Evolutionary conservation across 2,113 vertebrate species (phyloP).

Genomic region (pig (Sus scrofa)): DNA sequence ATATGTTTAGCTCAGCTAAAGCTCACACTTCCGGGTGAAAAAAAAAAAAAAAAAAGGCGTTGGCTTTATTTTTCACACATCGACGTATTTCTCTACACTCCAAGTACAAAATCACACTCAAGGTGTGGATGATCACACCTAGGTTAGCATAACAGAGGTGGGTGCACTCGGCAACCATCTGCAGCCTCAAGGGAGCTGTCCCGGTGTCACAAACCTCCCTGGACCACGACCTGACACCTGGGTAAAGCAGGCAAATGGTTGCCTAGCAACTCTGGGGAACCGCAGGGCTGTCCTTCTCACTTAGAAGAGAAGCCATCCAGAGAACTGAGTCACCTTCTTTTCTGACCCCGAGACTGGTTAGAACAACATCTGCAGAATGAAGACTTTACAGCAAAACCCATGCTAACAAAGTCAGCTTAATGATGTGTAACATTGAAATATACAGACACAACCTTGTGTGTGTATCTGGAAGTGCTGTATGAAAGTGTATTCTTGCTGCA

Average conservation of each 20-base stretch:
- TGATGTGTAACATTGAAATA: accelerated
- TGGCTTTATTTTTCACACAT: conserved; percentile 44
- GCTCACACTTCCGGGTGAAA: neutral
- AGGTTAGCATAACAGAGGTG: neutral
- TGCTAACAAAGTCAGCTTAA: neutral
- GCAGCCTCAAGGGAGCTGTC: neutral
- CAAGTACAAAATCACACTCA: neutral
- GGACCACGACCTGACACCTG: neutral
- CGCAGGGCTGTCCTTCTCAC: accelerated
- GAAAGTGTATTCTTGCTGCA: neutral
- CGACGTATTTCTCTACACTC: neutral
- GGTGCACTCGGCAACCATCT: neutral
- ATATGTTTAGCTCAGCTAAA: neutral
- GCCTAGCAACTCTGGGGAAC: neutral
- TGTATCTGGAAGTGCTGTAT: accelerated
- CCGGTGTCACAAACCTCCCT: neutral
- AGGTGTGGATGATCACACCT: neutral
- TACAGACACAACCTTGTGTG: no score
- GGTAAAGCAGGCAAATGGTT: neutral
- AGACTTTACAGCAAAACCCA: neutral
- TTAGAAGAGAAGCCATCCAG: neutral
- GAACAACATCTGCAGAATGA: neutral
- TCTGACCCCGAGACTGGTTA: neutral
- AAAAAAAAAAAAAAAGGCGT: neutral
- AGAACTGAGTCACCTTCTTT: neutral